Evolutionary conservation across 2,113 vertebrate genomes (phyloP), one percentile per base, ranked within the genome.

Genomic region (Ophiodon elongatus): DNA sequence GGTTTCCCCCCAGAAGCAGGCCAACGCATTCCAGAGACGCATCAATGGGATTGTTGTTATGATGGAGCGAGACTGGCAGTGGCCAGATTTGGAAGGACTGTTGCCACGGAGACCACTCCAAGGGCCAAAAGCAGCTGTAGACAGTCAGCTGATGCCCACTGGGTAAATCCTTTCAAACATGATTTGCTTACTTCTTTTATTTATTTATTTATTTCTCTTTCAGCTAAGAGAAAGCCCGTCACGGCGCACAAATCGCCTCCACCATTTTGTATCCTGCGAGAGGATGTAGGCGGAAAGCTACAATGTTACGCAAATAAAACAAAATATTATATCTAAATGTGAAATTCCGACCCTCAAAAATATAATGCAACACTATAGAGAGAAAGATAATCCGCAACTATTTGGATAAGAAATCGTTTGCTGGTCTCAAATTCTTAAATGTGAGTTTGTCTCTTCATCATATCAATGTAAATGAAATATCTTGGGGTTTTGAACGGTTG

Each of bases 21-120:
- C 85, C 80, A 72, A 87, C 70, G 71, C 90, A 94, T 95, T 94
- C 92, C 93, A 73, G 86, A 90, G 87, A 91, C 66, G 66, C 90
- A 93, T 92, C 88, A 94, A 93, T 94, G 91, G 94, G 91, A 88
- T 88, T 91, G 92, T 94, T 94, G 92, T 94, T 94, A 68, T 90
- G 90, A 94, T 91, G 89, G 87, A 89, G 90, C 35, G 81, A 78
- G 84, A 82, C 89, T 71, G 86, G 89, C 86, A 89, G 83, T 64
- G 87, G 91, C 80, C 88, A 88, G 88, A 93, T 94, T 92, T 87
- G 83, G 87, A 88, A 89, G 62, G 80, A 71, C 90, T 91, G 94
- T 95, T 93, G 86, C 94, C 87, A 95, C 93, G 93, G 93, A 90
- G 91, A 95, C 93, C 75, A 79, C 84, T 88, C 62, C 6, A 70